Conservation (phyloP, 2,888 invertebrate species). For the Podotricha telesiphe region DNA sequence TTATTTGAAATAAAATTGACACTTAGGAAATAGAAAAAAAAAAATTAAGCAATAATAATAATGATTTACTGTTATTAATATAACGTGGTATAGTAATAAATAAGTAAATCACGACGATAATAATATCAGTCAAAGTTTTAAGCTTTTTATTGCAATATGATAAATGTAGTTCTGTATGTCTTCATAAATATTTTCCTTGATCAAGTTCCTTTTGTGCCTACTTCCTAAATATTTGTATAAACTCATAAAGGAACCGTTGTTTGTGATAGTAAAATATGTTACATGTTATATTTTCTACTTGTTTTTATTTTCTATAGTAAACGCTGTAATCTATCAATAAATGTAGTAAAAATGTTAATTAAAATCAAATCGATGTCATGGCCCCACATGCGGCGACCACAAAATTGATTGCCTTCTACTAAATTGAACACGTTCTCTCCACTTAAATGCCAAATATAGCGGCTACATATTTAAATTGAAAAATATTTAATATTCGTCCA, state of each 20-base stretch:
- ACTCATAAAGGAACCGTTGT: not conserved
- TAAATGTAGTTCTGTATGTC: too few relatives aligned
- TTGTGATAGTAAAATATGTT: not conserved
- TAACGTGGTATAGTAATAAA: too few relatives aligned
- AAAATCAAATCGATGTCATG: conserved; percentile 1
- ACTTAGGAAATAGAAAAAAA: too few relatives aligned
- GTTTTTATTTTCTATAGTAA: not conserved
- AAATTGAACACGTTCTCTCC: conserved; percentile 6
- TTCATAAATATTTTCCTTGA: not conserved
- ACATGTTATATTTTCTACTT: not conserved
- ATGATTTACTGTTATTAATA: too few relatives aligned
- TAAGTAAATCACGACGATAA: too few relatives aligned
- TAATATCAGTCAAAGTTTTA: too few relatives aligned
- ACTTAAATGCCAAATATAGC: not conserved
- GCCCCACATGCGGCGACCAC: not conserved
- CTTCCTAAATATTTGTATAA: not conserved
- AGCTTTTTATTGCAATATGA: too few relatives aligned
- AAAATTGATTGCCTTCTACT: conserved; percentile 20
- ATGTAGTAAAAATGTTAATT: not conserved
- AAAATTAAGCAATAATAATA: too few relatives aligned
- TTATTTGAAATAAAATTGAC: too few relatives aligned
- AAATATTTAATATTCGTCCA: not conserved
- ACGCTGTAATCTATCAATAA: not conserved
- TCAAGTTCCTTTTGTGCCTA: not conserved
- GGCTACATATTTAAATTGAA: not conserved